phyloP scores from a whole-genome alignment of 2,888 invertebrate species.

The Chydorus sphaericus region DNA sequence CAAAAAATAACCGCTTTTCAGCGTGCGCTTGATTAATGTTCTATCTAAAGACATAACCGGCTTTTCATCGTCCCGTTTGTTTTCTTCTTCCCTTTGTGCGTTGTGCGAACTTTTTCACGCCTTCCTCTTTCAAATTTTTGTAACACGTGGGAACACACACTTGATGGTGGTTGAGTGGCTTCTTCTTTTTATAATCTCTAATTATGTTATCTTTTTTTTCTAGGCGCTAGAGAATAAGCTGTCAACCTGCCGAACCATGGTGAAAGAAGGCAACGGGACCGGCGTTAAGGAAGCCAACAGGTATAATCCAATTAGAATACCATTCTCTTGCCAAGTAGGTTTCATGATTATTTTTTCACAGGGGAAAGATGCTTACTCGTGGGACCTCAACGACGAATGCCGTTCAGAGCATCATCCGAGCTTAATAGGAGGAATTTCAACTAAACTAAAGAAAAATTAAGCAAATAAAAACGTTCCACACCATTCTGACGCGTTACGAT shows the following conservation, averaged over 20 bases:
- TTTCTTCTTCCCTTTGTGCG: too few species aligned
- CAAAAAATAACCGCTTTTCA: neutral
- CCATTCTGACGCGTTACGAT: too few species aligned
- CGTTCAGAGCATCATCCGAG: constrained; percentile 9
- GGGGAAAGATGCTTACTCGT: constrained; percentile 13
- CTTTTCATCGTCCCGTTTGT: neutral
- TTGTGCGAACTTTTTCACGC: constrained; percentile 8
- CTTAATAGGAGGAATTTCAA: too few species aligned
- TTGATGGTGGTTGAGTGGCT: neutral
- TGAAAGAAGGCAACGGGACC: constrained; percentile 23
- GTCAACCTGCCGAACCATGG: constrained; percentile 40
- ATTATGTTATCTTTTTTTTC: neutral
- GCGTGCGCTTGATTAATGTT: neutral
- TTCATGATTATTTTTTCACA: constrained; percentile 4
- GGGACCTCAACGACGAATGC: constrained; percentile 7
- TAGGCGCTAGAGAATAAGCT: constrained; percentile 55
- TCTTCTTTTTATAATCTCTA: neutral
- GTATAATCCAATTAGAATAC: neutral
- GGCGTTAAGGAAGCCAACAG: constrained; percentile 11
- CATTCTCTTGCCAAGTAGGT: neutral
- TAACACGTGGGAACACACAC: neutral
- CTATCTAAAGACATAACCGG: neutral
- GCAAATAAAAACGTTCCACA: too few species aligned
- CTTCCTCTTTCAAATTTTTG: neutral
- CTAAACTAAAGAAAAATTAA: too few species aligned